A percentile compares a stretch with the other conserved stretches of the same genome.
Evolutionary conservation across 2,113 vertebrate species (phyloP).

Genomic region (Cololabis saira): DNA sequence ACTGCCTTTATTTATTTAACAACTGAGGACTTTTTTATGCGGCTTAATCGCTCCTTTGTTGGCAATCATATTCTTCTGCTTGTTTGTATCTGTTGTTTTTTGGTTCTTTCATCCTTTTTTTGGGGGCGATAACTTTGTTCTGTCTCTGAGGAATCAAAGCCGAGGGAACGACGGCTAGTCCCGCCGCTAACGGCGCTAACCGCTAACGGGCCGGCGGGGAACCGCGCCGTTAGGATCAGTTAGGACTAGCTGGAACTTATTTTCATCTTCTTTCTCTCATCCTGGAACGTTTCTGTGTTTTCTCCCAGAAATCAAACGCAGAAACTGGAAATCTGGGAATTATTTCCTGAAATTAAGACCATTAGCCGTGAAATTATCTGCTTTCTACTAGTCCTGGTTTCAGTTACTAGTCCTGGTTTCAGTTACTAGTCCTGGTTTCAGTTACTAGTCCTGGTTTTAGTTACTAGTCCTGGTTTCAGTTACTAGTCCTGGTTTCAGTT

Average conservation of each 20-base stretch:
- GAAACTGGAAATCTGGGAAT: no score
- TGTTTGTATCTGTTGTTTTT: constrained; percentile 61
- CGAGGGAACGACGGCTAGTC: constrained; percentile 17
- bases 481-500: no score
- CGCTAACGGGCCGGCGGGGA: constrained; percentile 37
- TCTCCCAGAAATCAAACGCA: no score
- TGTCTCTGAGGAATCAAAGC: constrained; percentile 34
- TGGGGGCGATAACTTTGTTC: constrained; percentile 57
- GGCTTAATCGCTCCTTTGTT: constrained; percentile 76
- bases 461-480: no score
- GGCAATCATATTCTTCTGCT: constrained; percentile 67
- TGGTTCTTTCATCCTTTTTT: constrained; percentile 39
- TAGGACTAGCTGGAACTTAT: constrained; percentile 26
- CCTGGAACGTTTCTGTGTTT: constrained; percentile 40
- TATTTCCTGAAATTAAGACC: no score
- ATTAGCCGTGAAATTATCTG: no score
- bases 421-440: no score
- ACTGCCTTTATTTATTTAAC: constrained; percentile 80
- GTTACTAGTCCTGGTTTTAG: no score
- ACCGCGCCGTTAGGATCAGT: constrained; percentile 47
- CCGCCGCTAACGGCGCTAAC: no score
- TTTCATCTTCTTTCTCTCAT: constrained; percentile 38
- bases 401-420: no score
- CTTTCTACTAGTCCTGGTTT: no score
- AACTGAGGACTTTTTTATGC: constrained; percentile 70